phyloP scores from a whole-genome alignment of 2,888 invertebrate genomes.

The Odontocerum albicorne region DNA sequence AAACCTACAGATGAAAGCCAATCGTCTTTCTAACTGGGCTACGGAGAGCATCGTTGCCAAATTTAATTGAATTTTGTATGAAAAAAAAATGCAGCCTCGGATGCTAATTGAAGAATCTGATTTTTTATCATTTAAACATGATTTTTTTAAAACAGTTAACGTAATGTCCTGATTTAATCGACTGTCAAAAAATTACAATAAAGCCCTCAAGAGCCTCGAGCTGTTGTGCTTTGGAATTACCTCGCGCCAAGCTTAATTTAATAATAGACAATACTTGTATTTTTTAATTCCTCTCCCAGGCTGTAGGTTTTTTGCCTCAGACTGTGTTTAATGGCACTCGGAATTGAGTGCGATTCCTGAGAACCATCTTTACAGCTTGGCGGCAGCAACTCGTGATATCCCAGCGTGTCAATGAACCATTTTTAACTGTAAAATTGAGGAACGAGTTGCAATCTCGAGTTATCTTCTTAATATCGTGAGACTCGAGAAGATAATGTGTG shows the following conservation, averaged over 20 bases:
- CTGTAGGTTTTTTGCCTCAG: neutral
- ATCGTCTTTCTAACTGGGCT: no score
- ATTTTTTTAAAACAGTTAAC: no score
- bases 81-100: no score
- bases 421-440: conserved; percentile 32
- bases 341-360: neutral
- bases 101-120: no score
- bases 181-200: no score
- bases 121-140: no score
- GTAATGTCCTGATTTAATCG: no score
- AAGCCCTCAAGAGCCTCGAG: no score
- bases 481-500: conserved; percentile 13
- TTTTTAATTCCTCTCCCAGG: conserved; percentile 10
- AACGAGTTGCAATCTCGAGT: conserved; percentile 15
- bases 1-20: no score
- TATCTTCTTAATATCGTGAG: conserved; percentile 32
- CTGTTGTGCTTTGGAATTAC: conserved; percentile 4
- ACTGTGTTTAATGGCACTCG: neutral
- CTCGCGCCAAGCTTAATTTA: conserved; percentile 7
- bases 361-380: neutral
- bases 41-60: no score
- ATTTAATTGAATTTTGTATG: no score
- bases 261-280: conserved; percentile 12
- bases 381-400: conserved; percentile 10
- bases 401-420: conserved; percentile 33